These are phyloP conservation scores for Lapara coniferarum DNA, from an alignment of 2,888 invertebrate species.

Conservation along the genomic window DNA sequence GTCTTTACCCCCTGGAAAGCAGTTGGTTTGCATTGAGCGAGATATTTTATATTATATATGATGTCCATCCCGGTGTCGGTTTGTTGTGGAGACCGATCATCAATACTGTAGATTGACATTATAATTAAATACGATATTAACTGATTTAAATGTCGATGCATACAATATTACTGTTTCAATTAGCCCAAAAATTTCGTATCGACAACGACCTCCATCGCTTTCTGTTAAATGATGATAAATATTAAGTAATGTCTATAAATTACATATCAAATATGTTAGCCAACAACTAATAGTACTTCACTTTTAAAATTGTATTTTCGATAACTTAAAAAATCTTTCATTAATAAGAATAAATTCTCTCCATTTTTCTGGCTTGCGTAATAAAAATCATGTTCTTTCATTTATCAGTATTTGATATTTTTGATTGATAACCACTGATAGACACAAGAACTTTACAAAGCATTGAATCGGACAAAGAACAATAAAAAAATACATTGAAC, in stretches of 20 bases:
- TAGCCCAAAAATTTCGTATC: constrained; percentile 7
- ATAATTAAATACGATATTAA: constrained; percentile 5
- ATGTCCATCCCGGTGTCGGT: not conserved
- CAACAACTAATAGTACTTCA: too few relatives aligned
- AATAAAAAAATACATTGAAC: not conserved
- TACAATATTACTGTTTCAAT: constrained; percentile 1
- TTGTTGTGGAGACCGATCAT: not conserved
- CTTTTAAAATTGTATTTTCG: too few relatives aligned
- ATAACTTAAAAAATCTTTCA: too few relatives aligned
- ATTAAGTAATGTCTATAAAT: too few relatives aligned
- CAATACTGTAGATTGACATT: constrained; percentile 9
- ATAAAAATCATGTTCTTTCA: too few relatives aligned
- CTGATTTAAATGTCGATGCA: constrained; percentile 4
- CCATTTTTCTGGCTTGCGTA: too few relatives aligned
- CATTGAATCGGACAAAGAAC: not conserved
- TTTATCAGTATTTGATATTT: too few relatives aligned
- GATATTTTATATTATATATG: not conserved
- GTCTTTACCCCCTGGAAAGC: not conserved
- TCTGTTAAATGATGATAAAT: not conserved
- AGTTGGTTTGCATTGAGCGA: not conserved
- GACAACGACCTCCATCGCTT: not conserved
- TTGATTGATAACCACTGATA: too few relatives aligned
- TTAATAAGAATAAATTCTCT: too few relatives aligned
- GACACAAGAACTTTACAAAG: not conserved
- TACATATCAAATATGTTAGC: too few relatives aligned